Conservation (phyloP, 2,888 invertebrate species). For the Mechanitis mazaeus region DNA sequence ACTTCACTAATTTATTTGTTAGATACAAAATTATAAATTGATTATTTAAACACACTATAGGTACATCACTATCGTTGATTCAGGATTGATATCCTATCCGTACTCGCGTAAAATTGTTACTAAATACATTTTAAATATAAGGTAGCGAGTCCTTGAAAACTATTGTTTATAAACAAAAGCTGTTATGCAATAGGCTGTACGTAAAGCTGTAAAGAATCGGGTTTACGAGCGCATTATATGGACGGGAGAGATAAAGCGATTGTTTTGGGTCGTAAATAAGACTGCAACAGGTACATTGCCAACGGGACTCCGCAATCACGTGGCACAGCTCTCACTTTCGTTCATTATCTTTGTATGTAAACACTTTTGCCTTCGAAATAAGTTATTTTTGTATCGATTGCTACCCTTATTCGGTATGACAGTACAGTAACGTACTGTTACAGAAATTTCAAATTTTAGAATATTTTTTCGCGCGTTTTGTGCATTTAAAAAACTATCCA, state of each 20-base stretch:
- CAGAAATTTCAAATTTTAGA: too few relatives aligned
- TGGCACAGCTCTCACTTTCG: constrained; percentile 65
- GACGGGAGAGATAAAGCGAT: constrained; percentile 72
- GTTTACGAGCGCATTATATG: constrained; percentile 72
- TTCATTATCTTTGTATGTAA: constrained; percentile 57
- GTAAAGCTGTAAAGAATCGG: constrained; percentile 57
- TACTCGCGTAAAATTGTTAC: constrained; percentile 48
- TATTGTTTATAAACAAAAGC: constrained; percentile 75
- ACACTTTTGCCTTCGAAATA: constrained; percentile 1
- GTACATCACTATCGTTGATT: constrained; percentile 1
- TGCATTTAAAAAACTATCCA: too few relatives aligned
- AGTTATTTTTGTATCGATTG: too few relatives aligned
- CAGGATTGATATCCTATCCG: constrained; percentile 38
- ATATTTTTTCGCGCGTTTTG: too few relatives aligned
- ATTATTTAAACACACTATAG: too few relatives aligned
- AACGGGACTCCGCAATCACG: constrained; percentile 70
- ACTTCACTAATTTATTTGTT: too few relatives aligned
- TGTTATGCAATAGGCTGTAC: constrained; percentile 70
- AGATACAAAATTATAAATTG: too few relatives aligned
- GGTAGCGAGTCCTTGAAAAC: constrained; percentile 64
- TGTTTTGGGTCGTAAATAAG: constrained; percentile 77
- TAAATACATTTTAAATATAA: constrained; percentile 42
- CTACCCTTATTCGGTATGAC: too few relatives aligned
- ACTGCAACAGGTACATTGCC: constrained; percentile 73
- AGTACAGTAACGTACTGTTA: too few relatives aligned